phyloP scores from a whole-genome alignment of 1,140 invertebrate genomes.

The Ctenoplectra terminalis region DNA sequence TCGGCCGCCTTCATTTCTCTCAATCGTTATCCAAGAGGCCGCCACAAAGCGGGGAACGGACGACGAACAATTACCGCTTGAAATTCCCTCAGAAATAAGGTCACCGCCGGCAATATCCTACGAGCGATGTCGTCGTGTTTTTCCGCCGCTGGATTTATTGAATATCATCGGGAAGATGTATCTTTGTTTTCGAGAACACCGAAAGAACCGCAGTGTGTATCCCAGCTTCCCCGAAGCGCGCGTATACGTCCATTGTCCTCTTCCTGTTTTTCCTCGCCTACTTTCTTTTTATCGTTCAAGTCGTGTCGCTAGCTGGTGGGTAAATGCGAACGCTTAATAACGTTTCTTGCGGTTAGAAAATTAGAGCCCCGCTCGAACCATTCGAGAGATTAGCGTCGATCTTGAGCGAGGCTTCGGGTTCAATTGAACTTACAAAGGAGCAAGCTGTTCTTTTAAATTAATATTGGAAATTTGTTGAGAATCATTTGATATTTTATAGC shows the following conservation, averaged over 20 bases:
- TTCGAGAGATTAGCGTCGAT: neutral
- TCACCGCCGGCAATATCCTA: conserved; percentile 58
- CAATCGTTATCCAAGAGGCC: conserved; percentile 35
- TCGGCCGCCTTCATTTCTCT: conserved; percentile 32
- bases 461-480: neutral
- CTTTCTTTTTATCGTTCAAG: neutral
- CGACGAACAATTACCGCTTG: conserved; percentile 59
- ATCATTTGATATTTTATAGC: too few relatives aligned
- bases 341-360: conserved; percentile 8
- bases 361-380: neutral
- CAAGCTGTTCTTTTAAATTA: neutral
- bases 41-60: conserved; percentile 17
- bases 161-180: conserved; percentile 30
- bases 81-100: conserved; percentile 61
- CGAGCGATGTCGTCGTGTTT: conserved; percentile 23
- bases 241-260: neutral
- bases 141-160: conserved; percentile 42
- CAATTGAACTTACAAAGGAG: too few relatives aligned
- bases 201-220: conserved; percentile 12
- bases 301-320: neutral
- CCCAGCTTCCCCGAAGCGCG: neutral
- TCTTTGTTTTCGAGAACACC: conserved; percentile 22
- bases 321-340: conserved; percentile 15
- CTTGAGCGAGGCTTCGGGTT: neutral
- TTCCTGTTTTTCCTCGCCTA: too few relatives aligned